phyloP scores from a whole-genome alignment of 2,113 vertebrate genomes.

The Halcyon malimbica region DNA sequence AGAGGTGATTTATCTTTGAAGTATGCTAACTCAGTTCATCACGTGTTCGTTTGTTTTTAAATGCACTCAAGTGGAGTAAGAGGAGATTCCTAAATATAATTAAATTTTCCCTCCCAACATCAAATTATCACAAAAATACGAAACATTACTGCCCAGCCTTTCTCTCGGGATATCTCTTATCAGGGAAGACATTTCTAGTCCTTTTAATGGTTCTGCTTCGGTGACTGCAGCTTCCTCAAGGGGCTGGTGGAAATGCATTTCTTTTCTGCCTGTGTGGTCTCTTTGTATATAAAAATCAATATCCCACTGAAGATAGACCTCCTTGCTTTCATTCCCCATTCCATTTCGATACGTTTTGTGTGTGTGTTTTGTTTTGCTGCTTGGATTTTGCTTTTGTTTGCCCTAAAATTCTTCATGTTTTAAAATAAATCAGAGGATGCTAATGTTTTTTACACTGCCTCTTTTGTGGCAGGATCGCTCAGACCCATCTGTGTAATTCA shows the following conservation, averaged over 20 bases:
- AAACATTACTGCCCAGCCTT: neutral
- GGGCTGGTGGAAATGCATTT: neutral
- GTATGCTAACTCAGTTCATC: neutral
- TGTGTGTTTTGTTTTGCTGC: neutral
- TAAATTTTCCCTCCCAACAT: neutral
- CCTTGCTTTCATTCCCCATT: neutral
- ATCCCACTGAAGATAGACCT: neutral
- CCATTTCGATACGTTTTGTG: neutral
- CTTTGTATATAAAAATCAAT: neutral
- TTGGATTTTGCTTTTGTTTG: neutral
- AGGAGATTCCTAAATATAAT: neutral
- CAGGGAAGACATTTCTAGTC: neutral
- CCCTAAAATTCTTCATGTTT: neutral
- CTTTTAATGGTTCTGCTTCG: neutral
- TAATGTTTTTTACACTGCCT: neutral
- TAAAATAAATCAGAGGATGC: neutral
- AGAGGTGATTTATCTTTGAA: slow-evolving; percentile 1
- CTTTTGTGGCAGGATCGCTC: neutral
- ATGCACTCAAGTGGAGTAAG: neutral
- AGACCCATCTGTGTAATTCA: neutral
- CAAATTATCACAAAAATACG: neutral
- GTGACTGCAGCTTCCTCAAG: neutral
- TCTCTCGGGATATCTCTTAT: neutral
- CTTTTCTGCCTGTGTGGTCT: neutral
- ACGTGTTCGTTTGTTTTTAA: neutral